These are phyloP conservation scores for Prunella himalayana DNA, from an alignment of 2,113 vertebrate genomes.

Conservation along the genomic window DNA sequence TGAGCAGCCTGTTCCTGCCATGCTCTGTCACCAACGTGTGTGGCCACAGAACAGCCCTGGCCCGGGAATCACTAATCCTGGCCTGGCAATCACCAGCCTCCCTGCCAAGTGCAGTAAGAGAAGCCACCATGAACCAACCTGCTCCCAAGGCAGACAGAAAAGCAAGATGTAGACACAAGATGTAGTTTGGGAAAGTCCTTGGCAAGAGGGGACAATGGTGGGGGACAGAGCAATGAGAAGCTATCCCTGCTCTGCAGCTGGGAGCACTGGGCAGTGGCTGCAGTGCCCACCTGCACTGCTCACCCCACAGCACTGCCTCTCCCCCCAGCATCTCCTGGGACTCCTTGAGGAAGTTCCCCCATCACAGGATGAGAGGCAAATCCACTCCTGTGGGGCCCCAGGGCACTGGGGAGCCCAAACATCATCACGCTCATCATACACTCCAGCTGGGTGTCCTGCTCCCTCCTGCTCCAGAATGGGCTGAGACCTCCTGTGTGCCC, in stretches of 20 bases:
- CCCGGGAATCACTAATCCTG: not conserved
- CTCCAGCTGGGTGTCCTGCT: fast-evolving
- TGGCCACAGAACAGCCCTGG: not conserved
- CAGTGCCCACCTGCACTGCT: not conserved
- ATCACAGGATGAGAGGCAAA: not conserved
- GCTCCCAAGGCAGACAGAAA: not conserved
- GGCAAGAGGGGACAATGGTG: not conserved
- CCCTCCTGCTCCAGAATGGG: not conserved
- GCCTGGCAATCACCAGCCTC: not conserved
- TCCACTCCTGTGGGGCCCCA: not conserved
- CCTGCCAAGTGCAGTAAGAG: not conserved
- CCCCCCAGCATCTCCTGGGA: not conserved
- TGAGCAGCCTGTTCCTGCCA: fast-evolving
- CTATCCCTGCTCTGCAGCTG: not conserved
- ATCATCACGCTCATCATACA: fast-evolving
- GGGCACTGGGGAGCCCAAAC: not conserved
- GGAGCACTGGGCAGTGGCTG: not conserved
- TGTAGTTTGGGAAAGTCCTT: not conserved
- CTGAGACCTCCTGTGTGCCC: not conserved
- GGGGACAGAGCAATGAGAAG: not conserved
- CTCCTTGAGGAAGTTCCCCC: not conserved
- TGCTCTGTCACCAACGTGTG: fast-evolving
- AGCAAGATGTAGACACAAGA: not conserved
- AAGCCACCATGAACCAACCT: fast-evolving
- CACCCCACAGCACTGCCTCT: not conserved